phyloP scores from a whole-genome alignment of 2,888 invertebrate species.

The Cetonia aurata region DNA sequence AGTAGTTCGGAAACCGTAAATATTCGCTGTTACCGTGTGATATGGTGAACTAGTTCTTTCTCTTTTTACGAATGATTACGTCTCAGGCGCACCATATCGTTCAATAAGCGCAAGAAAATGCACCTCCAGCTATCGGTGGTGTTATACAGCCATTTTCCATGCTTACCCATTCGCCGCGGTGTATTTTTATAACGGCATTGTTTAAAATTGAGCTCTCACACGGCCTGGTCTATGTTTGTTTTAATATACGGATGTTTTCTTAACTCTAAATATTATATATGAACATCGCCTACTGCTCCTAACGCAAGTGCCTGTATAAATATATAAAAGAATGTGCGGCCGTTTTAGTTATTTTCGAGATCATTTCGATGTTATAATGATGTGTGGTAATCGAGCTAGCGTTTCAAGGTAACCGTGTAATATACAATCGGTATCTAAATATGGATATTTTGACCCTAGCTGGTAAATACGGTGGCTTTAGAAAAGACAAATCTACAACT shows the following conservation, averaged over 20 bases:
- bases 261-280: constrained; percentile 23
- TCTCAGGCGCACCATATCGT: constrained; percentile 9
- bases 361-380: too few species aligned
- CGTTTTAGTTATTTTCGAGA: too few species aligned
- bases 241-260: constrained; percentile 36
- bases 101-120: constrained; percentile 9
- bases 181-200: constrained; percentile 40
- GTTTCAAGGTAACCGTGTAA: too few species aligned
- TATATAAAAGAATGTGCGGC: not conserved
- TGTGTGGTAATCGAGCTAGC: too few species aligned
- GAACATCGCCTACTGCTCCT: constrained; percentile 11
- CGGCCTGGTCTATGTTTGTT: constrained; percentile 27
- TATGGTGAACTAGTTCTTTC: constrained; percentile 30
- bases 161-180: constrained; percentile 16
- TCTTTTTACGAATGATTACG: constrained; percentile 30
- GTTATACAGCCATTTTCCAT: constrained; percentile 1
- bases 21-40: constrained; percentile 25
- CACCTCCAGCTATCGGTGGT: constrained; percentile 1
- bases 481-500: too few species aligned
- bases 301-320: not conserved
- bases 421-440: too few species aligned
- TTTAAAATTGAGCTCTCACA: constrained; percentile 33
- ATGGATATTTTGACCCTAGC: too few species aligned
- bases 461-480: too few species aligned
- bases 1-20: constrained; percentile 28